Conservation (phyloP, 2,113 vertebrate species). For the Loxodonta africana region DNA sequence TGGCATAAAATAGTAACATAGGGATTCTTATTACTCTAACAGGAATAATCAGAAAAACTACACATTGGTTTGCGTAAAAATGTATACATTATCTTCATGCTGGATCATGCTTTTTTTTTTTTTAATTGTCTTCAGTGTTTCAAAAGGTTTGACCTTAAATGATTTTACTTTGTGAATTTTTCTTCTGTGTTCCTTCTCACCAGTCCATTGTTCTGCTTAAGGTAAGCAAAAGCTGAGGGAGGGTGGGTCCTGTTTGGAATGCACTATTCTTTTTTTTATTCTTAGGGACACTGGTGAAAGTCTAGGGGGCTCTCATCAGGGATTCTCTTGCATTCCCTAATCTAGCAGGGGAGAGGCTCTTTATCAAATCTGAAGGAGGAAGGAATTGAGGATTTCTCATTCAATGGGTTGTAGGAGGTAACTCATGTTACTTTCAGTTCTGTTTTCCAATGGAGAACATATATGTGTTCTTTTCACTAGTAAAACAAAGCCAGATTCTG, state of each 20-base stretch:
- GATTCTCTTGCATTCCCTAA: neutral
- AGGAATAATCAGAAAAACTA: constrained; percentile 17
- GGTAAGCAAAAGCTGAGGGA: neutral
- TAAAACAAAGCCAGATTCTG: constrained; percentile 38
- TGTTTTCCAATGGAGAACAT: neutral
- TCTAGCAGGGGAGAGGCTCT: neutral
- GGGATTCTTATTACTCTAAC: neutral
- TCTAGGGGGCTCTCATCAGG: neutral
- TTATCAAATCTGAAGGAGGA: neutral
- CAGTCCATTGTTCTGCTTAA: neutral
- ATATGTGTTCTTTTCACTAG: neutral
- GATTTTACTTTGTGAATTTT: neutral
- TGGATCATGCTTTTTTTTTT: neutral
- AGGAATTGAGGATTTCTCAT: neutral
- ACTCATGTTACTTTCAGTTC: neutral
- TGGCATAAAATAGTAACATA: constrained; percentile 38
- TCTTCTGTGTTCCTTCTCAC: neutral
- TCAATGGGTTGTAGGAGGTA: neutral
- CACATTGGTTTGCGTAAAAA: constrained; percentile 28
- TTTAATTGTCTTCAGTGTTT: neutral
- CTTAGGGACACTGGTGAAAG: neutral
- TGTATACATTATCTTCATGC: constrained; percentile 8
- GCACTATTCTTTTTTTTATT: neutral
- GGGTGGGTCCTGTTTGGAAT: neutral
- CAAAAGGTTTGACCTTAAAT: neutral